Percentiles rank a stretch among this genome's conserved stretches.
These are phyloP conservation scores for Battus philenor DNA, from an alignment of 1,140 invertebrate genomes.

Conservation along the genomic window DNA sequence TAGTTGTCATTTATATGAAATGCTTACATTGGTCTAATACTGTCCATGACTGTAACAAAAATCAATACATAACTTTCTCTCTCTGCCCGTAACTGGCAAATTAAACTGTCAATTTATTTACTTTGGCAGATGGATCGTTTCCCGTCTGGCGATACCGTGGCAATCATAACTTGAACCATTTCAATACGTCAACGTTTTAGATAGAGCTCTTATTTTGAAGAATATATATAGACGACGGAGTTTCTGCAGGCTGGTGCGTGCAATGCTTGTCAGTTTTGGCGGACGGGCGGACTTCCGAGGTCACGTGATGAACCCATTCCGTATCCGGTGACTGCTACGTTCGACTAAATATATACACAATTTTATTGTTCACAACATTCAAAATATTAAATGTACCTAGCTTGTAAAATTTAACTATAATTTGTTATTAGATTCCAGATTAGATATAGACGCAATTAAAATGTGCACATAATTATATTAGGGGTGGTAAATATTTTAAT, in stretches of 20 bases:
- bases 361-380: too few relatives aligned
- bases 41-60: conserved; percentile 9
- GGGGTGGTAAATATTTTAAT: too few relatives aligned
- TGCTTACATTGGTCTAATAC: conserved; percentile 1
- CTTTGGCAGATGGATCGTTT: conserved; percentile 16
- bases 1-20: background rate
- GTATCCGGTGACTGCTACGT: conserved; percentile 6
- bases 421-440: too few relatives aligned
- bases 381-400: too few relatives aligned
- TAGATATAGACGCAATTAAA: too few relatives aligned
- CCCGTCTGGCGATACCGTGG: conserved; percentile 5
- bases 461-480: too few relatives aligned
- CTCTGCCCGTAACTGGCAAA: conserved; percentile 6
- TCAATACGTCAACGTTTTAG: conserved; percentile 4
- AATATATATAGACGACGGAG: background rate
- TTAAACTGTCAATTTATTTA: conserved; percentile 18
- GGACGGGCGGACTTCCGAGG: conserved; percentile 5
- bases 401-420: too few relatives aligned
- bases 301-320: conserved; percentile 5
- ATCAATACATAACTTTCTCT: conserved; percentile 10
- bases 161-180: conserved; percentile 15
- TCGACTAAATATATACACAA: too few relatives aligned
- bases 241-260: background rate
- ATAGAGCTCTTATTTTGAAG: conserved; percentile 10
- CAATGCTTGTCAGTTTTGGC: conserved; percentile 8